Evolutionary conservation across 2,888 invertebrate species (phyloP), one percentile per base, ranked within the genome.

Genomic region (Physocephala rufipes): DNA sequence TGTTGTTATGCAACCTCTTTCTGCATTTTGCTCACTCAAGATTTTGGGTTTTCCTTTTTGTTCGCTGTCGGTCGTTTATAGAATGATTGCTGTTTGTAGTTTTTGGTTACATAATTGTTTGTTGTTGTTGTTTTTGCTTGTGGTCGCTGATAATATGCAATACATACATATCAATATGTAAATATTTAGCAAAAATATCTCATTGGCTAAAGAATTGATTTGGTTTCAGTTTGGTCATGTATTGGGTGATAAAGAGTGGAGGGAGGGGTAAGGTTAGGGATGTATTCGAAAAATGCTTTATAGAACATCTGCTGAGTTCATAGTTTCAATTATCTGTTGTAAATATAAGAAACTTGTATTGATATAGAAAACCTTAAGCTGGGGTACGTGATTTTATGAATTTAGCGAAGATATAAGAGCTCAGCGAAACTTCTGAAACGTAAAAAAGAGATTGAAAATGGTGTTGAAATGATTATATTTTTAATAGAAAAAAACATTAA

Each of bases 1-100:
- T 45, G 62, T 53, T 28, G 62, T 15, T 36, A 28, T 51, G 61
- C 43, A 19, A 69, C 26, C 13, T 58, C 58, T 58, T 58, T 28
- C 58, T 58, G 58, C 16, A 15, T 58, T 28, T 58, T 5, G 24
- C 1, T 58, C 2, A 26, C 53, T 30, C 36, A 36, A 36, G 65
- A 66, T n/a, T n/a, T n/a, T n/a, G n/a, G n/a, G 45, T 7, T 59
- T 59, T 28, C 45, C 19, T 13, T 30, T 9, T 21, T 36, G 16
- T n/a, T 43, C 47, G 63, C 21, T 12, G 43, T 30, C 43, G 62
- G n/a, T 62, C 36, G 36, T 36, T 36, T 9, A 36, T 36, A 4
- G 9, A 36, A 4, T 36, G 36, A 36, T 36, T 36, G 9, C 24
- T 21, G 62, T 55, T 43, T 62, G 45, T 30, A 43, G 16, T 59